Percentiles rank a stretch among this genome's conserved stretches.
Evolutionary conservation across 2,888 invertebrate species (phyloP).

Genomic region (Plagodis dolabraria): DNA sequence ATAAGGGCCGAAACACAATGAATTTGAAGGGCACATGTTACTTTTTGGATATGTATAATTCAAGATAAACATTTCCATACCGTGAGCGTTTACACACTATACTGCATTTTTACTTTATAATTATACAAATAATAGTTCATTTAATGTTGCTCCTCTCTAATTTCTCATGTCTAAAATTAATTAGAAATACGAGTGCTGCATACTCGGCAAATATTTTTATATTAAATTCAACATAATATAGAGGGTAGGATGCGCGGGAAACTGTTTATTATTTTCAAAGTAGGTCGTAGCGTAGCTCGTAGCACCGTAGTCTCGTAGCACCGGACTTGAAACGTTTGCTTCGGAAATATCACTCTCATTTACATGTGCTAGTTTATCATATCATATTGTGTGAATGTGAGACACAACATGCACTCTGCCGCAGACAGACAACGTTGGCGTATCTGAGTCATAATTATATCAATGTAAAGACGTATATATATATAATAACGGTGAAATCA

Average conservation of each 20-base stretch:
- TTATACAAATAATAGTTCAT: too few relatives aligned
- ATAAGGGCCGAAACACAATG: too few relatives aligned
- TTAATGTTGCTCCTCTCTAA: too few relatives aligned
- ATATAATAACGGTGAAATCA: too few relatives aligned
- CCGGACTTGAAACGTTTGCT: constrained; percentile 33
- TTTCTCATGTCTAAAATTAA: too few relatives aligned
- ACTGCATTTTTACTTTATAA: too few relatives aligned
- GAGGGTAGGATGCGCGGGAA: constrained; percentile 31
- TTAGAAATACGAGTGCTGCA: too few relatives aligned
- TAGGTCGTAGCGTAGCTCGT: constrained; percentile 49
- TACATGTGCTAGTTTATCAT: constrained; percentile 41
- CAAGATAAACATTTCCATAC: too few relatives aligned
- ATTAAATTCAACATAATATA: constrained; percentile 36
- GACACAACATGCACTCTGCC: constrained; percentile 28
- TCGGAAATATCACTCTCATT: constrained; percentile 58
- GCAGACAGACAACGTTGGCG: constrained; percentile 17
- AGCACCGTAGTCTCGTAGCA: constrained; percentile 24
- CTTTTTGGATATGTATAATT: too few relatives aligned
- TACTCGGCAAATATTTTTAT: constrained; percentile 6
- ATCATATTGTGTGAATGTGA: constrained; percentile 35
- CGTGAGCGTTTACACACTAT: too few relatives aligned
- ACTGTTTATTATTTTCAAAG: constrained; percentile 47
- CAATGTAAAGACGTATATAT: not conserved
- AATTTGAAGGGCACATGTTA: too few relatives aligned
- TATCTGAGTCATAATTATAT: constrained; percentile 7